phyloP scores from a whole-genome alignment of 2,797 vertebrate species.

The Sylvia borin region DNA sequence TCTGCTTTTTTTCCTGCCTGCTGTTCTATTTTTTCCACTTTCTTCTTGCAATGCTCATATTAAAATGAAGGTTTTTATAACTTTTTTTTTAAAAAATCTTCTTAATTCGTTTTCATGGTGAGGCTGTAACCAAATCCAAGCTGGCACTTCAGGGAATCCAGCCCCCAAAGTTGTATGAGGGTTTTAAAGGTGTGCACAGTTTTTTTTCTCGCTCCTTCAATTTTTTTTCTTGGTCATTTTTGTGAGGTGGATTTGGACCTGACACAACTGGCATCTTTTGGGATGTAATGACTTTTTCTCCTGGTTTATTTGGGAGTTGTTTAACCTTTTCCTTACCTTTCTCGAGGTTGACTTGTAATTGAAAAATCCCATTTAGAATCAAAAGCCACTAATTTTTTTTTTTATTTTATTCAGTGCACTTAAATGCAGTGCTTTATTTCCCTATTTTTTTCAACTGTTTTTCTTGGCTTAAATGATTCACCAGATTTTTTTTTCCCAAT shows the following conservation, averaged over 20 bases:
- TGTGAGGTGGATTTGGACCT: not conserved
- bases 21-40: not conserved
- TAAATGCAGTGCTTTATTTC: not conserved
- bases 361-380: not conserved
- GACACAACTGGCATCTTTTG: not conserved
- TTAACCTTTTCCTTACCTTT: not conserved
- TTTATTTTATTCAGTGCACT: not conserved
- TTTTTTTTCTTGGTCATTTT: not conserved
- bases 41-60: not conserved
- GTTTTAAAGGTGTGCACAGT: not conserved
- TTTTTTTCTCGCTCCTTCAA: not conserved
- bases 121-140: not conserved
- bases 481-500: constrained; percentile 15
- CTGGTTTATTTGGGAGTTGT: not conserved
- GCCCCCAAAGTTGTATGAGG: not conserved
- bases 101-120: not conserved
- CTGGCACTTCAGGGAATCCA: not conserved
- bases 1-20: constrained; percentile 1
- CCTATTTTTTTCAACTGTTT: constrained; percentile 1
- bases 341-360: not conserved
- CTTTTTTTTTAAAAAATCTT: not conserved
- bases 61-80: not conserved
- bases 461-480: constrained; percentile 43
- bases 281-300: not conserved
- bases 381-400: not conserved